A percentile compares a stretch with the other conserved stretches of the same genome.
These are phyloP conservation scores for Saiga tatarica DNA, from an alignment of 2,113 vertebrate species.

Conservation along the genomic window DNA sequence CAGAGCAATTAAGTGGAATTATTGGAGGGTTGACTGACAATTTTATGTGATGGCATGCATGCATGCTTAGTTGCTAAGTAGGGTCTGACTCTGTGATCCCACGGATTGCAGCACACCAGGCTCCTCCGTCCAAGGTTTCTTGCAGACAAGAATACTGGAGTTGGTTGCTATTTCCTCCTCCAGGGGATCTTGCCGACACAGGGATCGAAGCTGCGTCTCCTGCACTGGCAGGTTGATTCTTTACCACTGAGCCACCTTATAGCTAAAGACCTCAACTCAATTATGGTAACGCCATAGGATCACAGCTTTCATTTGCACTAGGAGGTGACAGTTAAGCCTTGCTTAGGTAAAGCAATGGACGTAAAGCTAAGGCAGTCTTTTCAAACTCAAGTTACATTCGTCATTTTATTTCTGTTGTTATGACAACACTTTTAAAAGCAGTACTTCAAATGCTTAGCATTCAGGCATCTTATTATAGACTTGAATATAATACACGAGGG, in stretches of 20 bases:
- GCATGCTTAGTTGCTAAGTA: background rate
- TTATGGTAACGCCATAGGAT: background rate
- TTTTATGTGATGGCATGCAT: background rate
- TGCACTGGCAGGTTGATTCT: background rate
- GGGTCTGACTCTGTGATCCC: background rate
- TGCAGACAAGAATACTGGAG: background rate
- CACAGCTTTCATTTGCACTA: background rate
- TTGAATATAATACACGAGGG: background rate
- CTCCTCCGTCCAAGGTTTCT: background rate
- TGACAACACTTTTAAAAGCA: constrained; percentile 68
- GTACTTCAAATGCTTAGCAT: constrained; percentile 19
- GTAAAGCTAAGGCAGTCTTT: background rate
- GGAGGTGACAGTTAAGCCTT: background rate
- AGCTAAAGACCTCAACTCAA: background rate
- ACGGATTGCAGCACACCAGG: background rate
- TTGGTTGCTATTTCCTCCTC: background rate
- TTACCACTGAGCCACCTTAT: background rate
- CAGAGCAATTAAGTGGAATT: background rate
- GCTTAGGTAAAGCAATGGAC: background rate
- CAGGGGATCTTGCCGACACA: background rate
- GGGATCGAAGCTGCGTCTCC: background rate
- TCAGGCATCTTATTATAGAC: constrained; percentile 53
- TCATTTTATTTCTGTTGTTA: constrained; percentile 69
- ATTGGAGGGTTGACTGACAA: background rate
- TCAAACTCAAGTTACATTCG: background rate